Base-by-base conservation (phyloP, 1,140 invertebrate species). In the Scylla paramamosain region DNA sequence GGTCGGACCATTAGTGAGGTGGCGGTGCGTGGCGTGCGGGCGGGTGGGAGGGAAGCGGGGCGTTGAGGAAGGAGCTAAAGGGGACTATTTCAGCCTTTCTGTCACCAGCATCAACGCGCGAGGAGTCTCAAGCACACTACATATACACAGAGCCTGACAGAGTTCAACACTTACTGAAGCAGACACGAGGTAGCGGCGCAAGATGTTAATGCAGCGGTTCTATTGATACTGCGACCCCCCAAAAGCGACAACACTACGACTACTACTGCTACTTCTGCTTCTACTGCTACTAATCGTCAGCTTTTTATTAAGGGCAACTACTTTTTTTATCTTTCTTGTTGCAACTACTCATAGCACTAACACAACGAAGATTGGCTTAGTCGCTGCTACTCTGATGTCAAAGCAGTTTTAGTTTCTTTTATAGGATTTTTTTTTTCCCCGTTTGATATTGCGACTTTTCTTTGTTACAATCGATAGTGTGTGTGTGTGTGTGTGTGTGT, bases 1-100 rank as follows among this genome's bases (percentile, higher is more conserved):
- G 95, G 77, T 67, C 77, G 95, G 32, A 83, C 84, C 87, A 39
- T 93, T 89, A 93, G 91, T 82, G 92, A n/a, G 59, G 20, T 32
- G 45, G 46, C 20, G 39, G 95, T 84, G 82, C 67, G 32, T 12
- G 89, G 94, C 39, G 94, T 77, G 67, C 20, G 67, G 67, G 67
- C n/a, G 67, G 6, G 67, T 12, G 67, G 67, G 12, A n/a, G 52
- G 52, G 52, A 59, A 59, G 52, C 52, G 10, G 10, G 52, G 52
- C 10, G 16, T 59, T 59, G 12, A 59, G 52, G 52, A 59, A 59
- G 52, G 52, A 59, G 52, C 52, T 77, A 77, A 25, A 7, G 67
- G 67, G 67, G 20, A 77, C 0, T 77, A 77, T 77, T 77, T 12
- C 16, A 77, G 67, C 67, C 67, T 20, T 6, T 39, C 39, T 39